These are phyloP conservation scores for Nycteola revayana DNA, from an alignment of 2,888 invertebrate genomes.

Conservation along the genomic window DNA sequence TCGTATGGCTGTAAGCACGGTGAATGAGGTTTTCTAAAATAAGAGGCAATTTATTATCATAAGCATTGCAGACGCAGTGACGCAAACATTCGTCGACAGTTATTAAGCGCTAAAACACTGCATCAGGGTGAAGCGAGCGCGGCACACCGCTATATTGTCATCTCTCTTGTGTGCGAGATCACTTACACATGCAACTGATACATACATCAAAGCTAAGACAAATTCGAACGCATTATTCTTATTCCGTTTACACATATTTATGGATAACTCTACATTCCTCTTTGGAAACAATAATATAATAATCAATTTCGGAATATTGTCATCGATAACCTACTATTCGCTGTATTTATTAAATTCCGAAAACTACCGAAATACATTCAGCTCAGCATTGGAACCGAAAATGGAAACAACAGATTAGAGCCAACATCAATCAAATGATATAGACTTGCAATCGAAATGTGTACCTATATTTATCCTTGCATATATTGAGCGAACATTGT, in stretches of 20 bases:
- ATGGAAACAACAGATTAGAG: too few relatives aligned
- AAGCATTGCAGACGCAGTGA: conserved; percentile 68
- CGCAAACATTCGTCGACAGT: conserved; percentile 77
- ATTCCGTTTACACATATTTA: conserved; percentile 30
- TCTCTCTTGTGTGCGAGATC: conserved; percentile 51
- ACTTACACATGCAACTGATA: conserved; percentile 47
- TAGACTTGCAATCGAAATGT: conserved; percentile 27
- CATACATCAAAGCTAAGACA: conserved; percentile 58
- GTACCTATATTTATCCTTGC: conserved; percentile 28
- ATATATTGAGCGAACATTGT: conserved; percentile 45
- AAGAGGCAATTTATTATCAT: conserved; percentile 75
- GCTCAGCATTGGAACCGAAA: too few relatives aligned
- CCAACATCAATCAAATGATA: too few relatives aligned
- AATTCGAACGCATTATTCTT: conserved; percentile 58
- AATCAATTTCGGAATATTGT: conserved; percentile 25
- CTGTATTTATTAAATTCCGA: too few relatives aligned
- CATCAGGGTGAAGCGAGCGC: conserved; percentile 56
- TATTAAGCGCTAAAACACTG: conserved; percentile 74
- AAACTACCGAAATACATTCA: too few relatives aligned
- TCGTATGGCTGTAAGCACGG: conserved; percentile 56
- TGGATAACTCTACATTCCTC: too few relatives aligned
- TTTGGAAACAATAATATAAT: conserved; percentile 15
- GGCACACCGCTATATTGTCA: conserved; percentile 49
- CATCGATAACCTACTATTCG: too few relatives aligned
- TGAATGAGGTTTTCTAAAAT: conserved; percentile 78